Evolutionary conservation across 2,888 invertebrate genomes (phyloP).

Genomic region (Tenthredo scrophulariae): DNA sequence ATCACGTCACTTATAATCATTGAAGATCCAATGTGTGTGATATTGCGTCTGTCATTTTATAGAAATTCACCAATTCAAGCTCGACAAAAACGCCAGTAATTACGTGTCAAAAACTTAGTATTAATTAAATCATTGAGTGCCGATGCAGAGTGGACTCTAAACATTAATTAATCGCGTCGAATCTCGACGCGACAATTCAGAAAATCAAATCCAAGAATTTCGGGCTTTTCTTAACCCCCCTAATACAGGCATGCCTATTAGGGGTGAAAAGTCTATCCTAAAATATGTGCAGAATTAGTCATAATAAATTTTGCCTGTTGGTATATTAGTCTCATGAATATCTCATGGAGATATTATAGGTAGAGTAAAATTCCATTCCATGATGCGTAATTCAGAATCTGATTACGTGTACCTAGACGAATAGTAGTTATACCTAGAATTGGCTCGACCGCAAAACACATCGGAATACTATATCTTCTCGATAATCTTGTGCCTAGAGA

Average conservation of each 20-base stretch:
- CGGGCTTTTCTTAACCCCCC: too few relatives aligned
- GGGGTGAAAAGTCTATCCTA: not conserved
- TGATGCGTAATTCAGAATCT: slow-evolving; percentile 25
- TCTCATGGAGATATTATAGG: not conserved
- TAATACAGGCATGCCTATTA: not conserved
- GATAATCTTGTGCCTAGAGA: not conserved
- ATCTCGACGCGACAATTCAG: too few relatives aligned
- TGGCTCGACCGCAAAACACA: slow-evolving; percentile 1
- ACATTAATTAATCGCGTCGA: too few relatives aligned
- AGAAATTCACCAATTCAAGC: not conserved
- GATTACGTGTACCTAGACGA: not conserved
- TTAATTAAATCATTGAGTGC: too few relatives aligned
- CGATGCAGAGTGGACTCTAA: too few relatives aligned
- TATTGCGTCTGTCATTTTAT: not conserved
- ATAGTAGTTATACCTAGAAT: not conserved
- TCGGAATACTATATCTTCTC: slow-evolving; percentile 1
- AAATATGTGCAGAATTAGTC: not conserved
- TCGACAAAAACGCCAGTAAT: not conserved
- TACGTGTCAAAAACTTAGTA: not conserved
- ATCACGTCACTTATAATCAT: not conserved
- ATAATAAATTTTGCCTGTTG: not conserved
- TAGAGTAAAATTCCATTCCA: not conserved
- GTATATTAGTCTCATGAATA: not conserved
- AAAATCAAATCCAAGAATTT: too few relatives aligned
- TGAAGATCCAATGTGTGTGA: not conserved